Evolutionary conservation across 2,113 vertebrate species (phyloP), one percentile per base, ranked within the genome.

Genomic region (Anoplopoma fimbria): DNA sequence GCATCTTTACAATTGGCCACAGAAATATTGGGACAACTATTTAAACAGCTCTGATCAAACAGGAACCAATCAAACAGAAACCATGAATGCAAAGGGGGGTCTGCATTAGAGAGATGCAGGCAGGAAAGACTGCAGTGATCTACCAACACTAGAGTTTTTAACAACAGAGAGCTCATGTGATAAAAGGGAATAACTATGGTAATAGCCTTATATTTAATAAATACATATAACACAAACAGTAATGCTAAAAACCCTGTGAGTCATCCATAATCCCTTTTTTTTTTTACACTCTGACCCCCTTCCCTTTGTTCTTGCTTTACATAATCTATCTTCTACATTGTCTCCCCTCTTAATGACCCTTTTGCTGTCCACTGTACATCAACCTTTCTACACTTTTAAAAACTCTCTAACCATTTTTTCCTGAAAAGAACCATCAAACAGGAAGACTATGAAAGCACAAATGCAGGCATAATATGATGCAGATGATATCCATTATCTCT

Each of bases 11-110:
- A 84, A 79, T 70, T 68, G 75, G 31, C 29, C 51, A 61, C 57
- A 82, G 73, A 90, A 90, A 93, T 89, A 92, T 86, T 91, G 75
- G 86, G 85, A 85, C 77, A 87, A 80, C 77, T 91, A 88, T 83
- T 85, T 87, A 89, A 86, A 93, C 77, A 89, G 58, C 49, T 64
- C 71, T 82, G 84, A 84, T 87, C 77, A 86, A 92, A 91, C 90
- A 83, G 9, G n/a, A 81, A 55, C 77, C 67, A 82, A 85, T 88
- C 77, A 75, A 79, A 87, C 45, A 21, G 65, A 89, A 70, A 81
- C 49, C 71, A 78, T 72, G 25, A 33, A 45, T 72, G 62, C 63
- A 69, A 13, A 68, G 45, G 51, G 61, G n/a, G 25, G 45, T 25
- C 53, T 2, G 1, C 2, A 19, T 62, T 21, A 57, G 27, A 78